Conservation (phyloP, 1,140 invertebrate species). For the Cardiocondyla obscurior region DNA sequence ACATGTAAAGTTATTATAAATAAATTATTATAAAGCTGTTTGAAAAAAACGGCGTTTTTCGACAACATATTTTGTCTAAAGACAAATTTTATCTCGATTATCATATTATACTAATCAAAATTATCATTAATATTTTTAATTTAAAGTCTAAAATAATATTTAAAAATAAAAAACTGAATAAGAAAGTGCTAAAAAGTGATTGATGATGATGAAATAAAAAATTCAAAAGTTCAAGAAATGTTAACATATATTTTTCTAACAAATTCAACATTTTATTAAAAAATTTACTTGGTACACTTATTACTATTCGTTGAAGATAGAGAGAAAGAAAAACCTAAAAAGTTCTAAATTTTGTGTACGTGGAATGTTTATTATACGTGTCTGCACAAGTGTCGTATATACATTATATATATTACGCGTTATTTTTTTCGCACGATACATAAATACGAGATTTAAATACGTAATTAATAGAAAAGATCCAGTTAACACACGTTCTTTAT, state of each 20-base stretch:
- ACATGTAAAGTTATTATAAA: slow-evolving; percentile 83
- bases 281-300: background rate
- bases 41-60: slow-evolving; percentile 17
- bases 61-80: slow-evolving; percentile 14
- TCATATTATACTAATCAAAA: background rate
- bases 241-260: no score
- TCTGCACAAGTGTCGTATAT: slow-evolving; percentile 66
- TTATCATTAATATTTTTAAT: background rate
- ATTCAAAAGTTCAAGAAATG: no score
- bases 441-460: slow-evolving; percentile 73
- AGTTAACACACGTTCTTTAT: slow-evolving; percentile 69
- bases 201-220: no score
- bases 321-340: background rate
- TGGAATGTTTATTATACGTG: slow-evolving; percentile 77
- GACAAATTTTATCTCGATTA: background rate
- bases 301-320: background rate
- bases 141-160: no score
- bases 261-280: slow-evolving; percentile 10
- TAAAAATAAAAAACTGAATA: background rate
- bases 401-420: slow-evolving; percentile 67
- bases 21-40: slow-evolving; percentile 82
- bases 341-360: slow-evolving; percentile 46
- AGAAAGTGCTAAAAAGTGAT: no score
- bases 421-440: slow-evolving; percentile 59
- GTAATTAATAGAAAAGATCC: slow-evolving; percentile 67